These are phyloP conservation scores for Drosophila kurseongensis DNA, from an alignment of 1,140 invertebrate genomes.

Conservation along the genomic window DNA sequence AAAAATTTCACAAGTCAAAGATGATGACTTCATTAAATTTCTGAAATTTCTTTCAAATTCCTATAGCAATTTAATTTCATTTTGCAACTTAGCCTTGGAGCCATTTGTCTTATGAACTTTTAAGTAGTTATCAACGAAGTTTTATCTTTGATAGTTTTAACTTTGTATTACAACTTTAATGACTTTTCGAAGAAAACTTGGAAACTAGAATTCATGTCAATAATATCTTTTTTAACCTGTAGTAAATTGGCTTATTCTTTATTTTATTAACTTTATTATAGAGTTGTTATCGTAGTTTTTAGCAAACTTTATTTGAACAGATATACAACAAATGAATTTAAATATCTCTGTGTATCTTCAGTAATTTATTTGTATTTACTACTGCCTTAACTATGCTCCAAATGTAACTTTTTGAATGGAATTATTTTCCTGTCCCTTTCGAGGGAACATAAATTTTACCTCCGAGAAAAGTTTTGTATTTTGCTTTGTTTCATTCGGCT, in stretches of 20 bases:
- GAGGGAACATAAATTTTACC: conserved; percentile 15
- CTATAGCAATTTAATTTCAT: neutral
- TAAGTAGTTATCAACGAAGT: conserved; percentile 17
- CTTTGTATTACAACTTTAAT: conserved; percentile 21
- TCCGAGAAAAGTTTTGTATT: conserved; percentile 18
- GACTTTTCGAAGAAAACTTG: conserved; percentile 4
- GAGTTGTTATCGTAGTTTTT: neutral
- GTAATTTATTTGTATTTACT: conserved; percentile 11
- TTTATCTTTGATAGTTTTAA: conserved; percentile 22
- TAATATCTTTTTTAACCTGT: conserved; percentile 1
- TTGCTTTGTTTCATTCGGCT: conserved; percentile 9
- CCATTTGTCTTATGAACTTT: conserved; percentile 20
- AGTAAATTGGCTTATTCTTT: neutral
- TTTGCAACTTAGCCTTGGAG: conserved; percentile 6
- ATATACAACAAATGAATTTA: neutral
- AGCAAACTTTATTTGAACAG: neutral
- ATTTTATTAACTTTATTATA: neutral
- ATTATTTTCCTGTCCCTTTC: conserved; percentile 1
- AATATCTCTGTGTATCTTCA: neutral
- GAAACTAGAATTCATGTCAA: conserved; percentile 1
- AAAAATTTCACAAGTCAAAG: neutral
- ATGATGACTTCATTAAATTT: neutral
- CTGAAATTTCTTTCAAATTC: neutral
- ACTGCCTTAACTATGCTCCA: conserved; percentile 1
- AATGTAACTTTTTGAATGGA: conserved; percentile 14